Evolutionary conservation across 53 echinoderm and acorn worm genomes (phyloP), one percentile per base, ranked within the genome.

Genomic region (Holothuria scabra): DNA sequence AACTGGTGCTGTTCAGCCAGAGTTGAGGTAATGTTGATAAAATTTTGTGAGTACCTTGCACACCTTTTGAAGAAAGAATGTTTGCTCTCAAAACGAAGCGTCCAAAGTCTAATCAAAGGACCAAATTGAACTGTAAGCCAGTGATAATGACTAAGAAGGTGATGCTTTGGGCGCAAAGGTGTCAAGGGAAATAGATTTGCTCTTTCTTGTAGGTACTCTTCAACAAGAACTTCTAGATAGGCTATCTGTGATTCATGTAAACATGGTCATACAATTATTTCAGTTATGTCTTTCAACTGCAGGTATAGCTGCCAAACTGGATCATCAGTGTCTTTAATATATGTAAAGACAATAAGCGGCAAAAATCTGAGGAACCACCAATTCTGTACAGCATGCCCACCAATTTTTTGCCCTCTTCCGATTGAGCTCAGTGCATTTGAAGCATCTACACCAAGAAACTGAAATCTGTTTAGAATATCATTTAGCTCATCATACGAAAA

Each of bases 301-400:
- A 76, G 16, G 49, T 10, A 16, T 13, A 76, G 23, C 28, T 76
- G 80, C 92, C 92, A 92, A 30, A 86, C 86, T 31, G 82, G 86
- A 66, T 92, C 78, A n/a, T 92, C 41, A 30, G 79, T 85, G 38
- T 92, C 86, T 22, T 74, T 23, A 34, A 89, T 76, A 21, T 68
- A 28, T 26, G 29, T 41, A 66, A 69, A 86, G 30, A 89, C 83
- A 26, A 92, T n/a, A 59, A 92, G 48, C 2, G 89, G 92, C 33
- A 92, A 89, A 58, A 86, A 85, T 33, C 86, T 72, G 37, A 92
- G 65, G 30, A 88, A 92, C 11, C 59, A 83, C 92, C 92, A 89
- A 74, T 89, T 92, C 46, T 92, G 82, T 37, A 89, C 92, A 44
- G 92, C 88, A 25, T 92, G 88, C 35, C 92, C 92, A 52, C 86